Base-by-base conservation (phyloP, 2,797 vertebrate species). In the Chaetophractus vellerosus region DNA sequence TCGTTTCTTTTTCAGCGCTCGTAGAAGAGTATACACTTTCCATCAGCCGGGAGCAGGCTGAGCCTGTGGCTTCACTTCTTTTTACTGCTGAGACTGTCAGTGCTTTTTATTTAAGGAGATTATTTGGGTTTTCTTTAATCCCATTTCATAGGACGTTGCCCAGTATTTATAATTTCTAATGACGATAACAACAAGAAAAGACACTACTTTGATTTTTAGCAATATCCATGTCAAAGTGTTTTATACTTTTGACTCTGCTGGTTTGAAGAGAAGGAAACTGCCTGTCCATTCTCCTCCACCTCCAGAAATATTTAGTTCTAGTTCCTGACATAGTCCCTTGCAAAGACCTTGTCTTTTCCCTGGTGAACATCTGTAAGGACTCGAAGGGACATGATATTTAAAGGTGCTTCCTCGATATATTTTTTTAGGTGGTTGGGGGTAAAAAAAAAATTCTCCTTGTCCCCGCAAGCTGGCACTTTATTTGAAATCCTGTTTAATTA, bases 401-500 rank as follows among this genome's bases (percentile, higher is more conserved):
- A 76, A 75, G 86, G 64, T 59, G 45, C 93, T 82, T 97, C 94
- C 95, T 90, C 68, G 24, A 91, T 80, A 3, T 24, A 69, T 95
- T 97, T 98, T 97, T 64, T 95, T 93, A 96, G 69, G 41, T 94
- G 64, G 88, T 28, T 16, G 63, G 69, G 75, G 66, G 79, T 66
- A 88, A 97, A 95, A 69, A 57, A 95, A 88, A 96, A 57, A 95
- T 90, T 96, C 79, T 86, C 79, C 92, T 97, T 94, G 89, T 94
- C 94, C 85, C 96, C 95, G 78, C 71, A 95, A 97, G 97, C 36
- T 91, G 95, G 96, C 97, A 86, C 76, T 71, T 98, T 95, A 98
- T 98, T 97, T 97, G 97, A 98, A 98, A 98, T 98, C 96, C 91
- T 97, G 98, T 98, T 98, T 98, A 98, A 98, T 98, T 98, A 98